These are phyloP conservation scores for Dipodomys stephensi DNA, from an alignment of 2,113 vertebrate species.

Conservation along the genomic window DNA sequence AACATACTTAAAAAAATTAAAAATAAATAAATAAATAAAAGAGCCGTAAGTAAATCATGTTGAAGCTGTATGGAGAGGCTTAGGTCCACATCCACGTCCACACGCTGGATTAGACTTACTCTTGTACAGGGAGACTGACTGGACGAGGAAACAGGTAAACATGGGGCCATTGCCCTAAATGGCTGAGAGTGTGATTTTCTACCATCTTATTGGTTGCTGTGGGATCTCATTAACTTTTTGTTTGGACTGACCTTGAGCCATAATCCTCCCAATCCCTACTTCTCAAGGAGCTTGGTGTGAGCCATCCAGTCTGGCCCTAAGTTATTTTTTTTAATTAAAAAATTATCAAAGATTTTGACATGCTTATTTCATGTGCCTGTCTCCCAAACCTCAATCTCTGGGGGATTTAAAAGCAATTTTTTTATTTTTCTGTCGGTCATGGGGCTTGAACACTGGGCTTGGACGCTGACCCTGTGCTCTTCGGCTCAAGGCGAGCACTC, in stretches of 20 bases:
- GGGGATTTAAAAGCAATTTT: too few species aligned
- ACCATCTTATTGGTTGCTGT: too few species aligned
- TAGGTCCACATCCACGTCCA: background rate
- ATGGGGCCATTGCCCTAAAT: background rate
- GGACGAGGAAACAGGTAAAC: background rate
- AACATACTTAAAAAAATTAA: too few species aligned
- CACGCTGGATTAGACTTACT: background rate
- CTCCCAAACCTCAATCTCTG: background rate
- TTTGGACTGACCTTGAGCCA: too few species aligned
- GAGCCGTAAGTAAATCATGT: background rate
- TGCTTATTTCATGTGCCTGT: background rate
- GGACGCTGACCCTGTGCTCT: too few species aligned
- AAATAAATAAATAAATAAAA: background rate
- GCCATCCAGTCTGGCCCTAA: background rate
- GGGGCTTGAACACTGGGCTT: too few species aligned
- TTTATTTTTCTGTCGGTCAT: too few species aligned
- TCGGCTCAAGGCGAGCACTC: too few species aligned
- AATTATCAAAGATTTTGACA: background rate
- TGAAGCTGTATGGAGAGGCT: background rate
- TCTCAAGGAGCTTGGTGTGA: background rate
- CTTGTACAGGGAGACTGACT: background rate
- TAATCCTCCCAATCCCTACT: too few species aligned
- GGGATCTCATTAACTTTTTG: too few species aligned
- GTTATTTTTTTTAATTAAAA: background rate
- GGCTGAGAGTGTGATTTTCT: background rate